Base-by-base conservation (phyloP, 2,113 vertebrate species). In the Mohoua ochrocephala region DNA sequence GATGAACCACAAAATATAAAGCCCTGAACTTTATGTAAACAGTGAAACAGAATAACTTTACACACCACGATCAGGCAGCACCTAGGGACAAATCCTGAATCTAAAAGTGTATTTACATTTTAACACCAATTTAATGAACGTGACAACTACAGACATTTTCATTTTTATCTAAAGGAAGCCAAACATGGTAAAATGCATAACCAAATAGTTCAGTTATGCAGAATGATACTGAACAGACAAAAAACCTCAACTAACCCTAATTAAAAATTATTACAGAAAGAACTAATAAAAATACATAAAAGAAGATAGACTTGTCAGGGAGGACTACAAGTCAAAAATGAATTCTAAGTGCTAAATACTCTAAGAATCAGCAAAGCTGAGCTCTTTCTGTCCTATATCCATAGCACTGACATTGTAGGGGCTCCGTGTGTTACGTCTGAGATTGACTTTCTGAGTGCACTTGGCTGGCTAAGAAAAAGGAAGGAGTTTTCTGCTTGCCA, bases 181-280 rank as follows among this genome's bases (percentile, higher is more conserved):
- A 42, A 73, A 81, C 1, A 1, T 5, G 11, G 10, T 39, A 82
- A 84, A 84, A 67, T 4, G 8, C 19, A 56, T 3, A 19, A 41
- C 0, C 1, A 50, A 47, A 26, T 1, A 60, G 6, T 59, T 59
- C 49, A 39, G 42, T 26, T 54, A 13, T 8, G 17, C 17, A 31
- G 10, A 85, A 64, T 30, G 5, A 14, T 35, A 57, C 0, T 15
- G 18, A 83, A 19, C 2, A 82, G 75, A 42, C 5, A 20, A 70
- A 78, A 64, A 49, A 18, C 0, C 0, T 1, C 13, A 53, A 18
- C 2, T 33, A n/a, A 33, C 3, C 2, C 7, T 26, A 39, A 71
- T 60, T n/a, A 33, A 15, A 67, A 73, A 75, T 57, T 24, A 50
- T 50, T 87, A 82, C 22, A 49, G 49, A 90, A 78, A 60, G 22